Conservation (phyloP, 2,113 vertebrate genomes). For the Paramisgurnus dabryanus region DNA sequence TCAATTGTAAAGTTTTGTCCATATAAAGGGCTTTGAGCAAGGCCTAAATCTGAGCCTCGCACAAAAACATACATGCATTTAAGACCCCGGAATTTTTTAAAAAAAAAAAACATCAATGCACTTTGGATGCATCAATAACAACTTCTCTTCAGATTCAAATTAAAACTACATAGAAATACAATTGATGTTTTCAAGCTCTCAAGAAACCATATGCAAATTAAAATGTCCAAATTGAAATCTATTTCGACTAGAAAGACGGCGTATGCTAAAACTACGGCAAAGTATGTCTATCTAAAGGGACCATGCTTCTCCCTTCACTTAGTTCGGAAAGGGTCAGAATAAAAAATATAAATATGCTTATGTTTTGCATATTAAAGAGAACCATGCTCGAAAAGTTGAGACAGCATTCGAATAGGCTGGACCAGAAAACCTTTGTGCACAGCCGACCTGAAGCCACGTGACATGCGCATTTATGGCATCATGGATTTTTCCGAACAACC, state of each 20-base stretch:
- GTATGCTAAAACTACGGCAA: slow-evolving; percentile 16
- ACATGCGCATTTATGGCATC: slow-evolving; percentile 5
- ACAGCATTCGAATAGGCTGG: slow-evolving; percentile 23
- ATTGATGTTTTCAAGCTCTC: neutral
- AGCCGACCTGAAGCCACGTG: slow-evolving; percentile 23
- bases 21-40: slow-evolving; percentile 6
- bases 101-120: slow-evolving; percentile 34
- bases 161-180: neutral
- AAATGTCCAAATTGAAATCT: slow-evolving; percentile 21
- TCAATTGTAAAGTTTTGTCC: slow-evolving; percentile 16
- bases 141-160: neutral
- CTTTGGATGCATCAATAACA: slow-evolving; percentile 45
- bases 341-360: slow-evolving; percentile 33
- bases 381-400: slow-evolving; percentile 32
- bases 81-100: slow-evolving; percentile 17
- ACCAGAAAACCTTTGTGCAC: slow-evolving; percentile 11
- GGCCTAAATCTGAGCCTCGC: slow-evolving; percentile 12
- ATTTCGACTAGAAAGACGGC: neutral
- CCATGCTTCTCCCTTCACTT: slow-evolving; percentile 18
- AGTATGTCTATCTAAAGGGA: slow-evolving; percentile 34
- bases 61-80: slow-evolving; percentile 44
- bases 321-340: slow-evolving; percentile 11
- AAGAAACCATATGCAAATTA: slow-evolving; percentile 9
- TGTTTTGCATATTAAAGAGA: slow-evolving; percentile 30
- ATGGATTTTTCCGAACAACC: slow-evolving; percentile 37